Conservation (phyloP, 2,888 invertebrate species). For the Aromia moschata region DNA sequence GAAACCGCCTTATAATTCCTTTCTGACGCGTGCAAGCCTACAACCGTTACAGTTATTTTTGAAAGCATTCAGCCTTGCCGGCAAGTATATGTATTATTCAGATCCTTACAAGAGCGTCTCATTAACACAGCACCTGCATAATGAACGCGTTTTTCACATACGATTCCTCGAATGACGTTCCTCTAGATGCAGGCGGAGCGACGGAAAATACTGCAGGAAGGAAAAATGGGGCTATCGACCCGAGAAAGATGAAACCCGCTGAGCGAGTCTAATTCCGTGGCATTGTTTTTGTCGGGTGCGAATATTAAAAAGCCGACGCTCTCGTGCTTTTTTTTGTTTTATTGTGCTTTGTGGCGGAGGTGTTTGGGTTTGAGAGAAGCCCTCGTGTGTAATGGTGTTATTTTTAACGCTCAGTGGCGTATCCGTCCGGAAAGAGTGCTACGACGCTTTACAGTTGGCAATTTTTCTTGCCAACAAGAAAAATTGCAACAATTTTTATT, state of each 20-base stretch:
- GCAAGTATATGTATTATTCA: not conserved
- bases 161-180: constrained; percentile 2
- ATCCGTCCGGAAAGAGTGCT: not conserved
- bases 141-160: constrained; percentile 6
- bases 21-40: not conserved
- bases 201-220: not conserved
- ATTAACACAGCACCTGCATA: constrained; percentile 18
- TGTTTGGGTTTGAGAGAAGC: constrained; percentile 3
- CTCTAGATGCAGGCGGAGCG: not conserved
- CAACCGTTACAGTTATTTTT: not conserved
- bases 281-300: constrained; percentile 11
- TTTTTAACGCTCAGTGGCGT: not conserved
- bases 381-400: not conserved
- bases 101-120: not conserved
- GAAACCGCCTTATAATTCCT: not conserved
- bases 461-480: no score
- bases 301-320: constrained; percentile 6
- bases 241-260: constrained; percentile 13
- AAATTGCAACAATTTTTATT: no score
- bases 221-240: constrained; percentile 23
- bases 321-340: not conserved
- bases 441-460: no score
- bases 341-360: not conserved
- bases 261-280: constrained; percentile 11
- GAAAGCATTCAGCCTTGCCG: not conserved